A percentile compares a stretch with the other conserved stretches of the same genome.
phyloP scores from a whole-genome alignment of 2,797 vertebrate genomes.

The Paedocypris micromegethes region DNA sequence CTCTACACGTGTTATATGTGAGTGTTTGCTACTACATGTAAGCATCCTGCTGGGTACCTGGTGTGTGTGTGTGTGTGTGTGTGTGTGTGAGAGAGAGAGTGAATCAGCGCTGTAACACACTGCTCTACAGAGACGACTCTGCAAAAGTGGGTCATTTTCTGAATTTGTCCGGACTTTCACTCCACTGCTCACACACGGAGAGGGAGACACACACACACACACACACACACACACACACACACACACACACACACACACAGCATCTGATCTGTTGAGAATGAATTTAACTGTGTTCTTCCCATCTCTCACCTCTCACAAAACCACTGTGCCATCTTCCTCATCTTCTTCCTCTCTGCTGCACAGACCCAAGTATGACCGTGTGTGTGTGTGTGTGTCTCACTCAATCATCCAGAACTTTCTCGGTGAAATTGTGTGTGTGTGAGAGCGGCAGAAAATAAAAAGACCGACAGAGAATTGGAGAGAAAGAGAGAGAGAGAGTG shows the following conservation, averaged over 20 bases:
- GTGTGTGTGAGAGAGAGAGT: conserved; percentile 62
- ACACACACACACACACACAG: background rate
- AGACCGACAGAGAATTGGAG: background rate
- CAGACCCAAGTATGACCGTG: too few relatives aligned
- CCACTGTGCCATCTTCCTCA: too few relatives aligned
- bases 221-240: conserved; percentile 7
- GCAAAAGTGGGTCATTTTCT: conserved; percentile 72
- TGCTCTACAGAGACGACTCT: conserved; percentile 41
- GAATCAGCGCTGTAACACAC: conserved; percentile 60
- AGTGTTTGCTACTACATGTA: too few relatives aligned
- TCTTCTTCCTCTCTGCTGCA: too few relatives aligned
- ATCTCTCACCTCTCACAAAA: too few relatives aligned
- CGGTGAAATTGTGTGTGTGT: too few relatives aligned
- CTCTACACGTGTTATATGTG: too few relatives aligned
- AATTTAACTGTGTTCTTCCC: too few relatives aligned
- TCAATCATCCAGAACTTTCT: too few relatives aligned
- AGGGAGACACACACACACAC: conserved; percentile 8
- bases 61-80: background rate
- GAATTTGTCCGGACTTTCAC: conserved; percentile 54
- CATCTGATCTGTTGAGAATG: background rate
- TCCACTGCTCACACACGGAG: conserved; percentile 23
- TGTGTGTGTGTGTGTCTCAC: too few relatives aligned
- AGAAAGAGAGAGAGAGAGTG: conserved; percentile 31
- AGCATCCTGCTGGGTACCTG: too few relatives aligned
- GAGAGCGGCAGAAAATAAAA: too few relatives aligned